A percentile compares a stretch with the other conserved stretches of the same genome.
Conservation (phyloP, 2,888 invertebrate species). For the Ophion costatus region DNA sequence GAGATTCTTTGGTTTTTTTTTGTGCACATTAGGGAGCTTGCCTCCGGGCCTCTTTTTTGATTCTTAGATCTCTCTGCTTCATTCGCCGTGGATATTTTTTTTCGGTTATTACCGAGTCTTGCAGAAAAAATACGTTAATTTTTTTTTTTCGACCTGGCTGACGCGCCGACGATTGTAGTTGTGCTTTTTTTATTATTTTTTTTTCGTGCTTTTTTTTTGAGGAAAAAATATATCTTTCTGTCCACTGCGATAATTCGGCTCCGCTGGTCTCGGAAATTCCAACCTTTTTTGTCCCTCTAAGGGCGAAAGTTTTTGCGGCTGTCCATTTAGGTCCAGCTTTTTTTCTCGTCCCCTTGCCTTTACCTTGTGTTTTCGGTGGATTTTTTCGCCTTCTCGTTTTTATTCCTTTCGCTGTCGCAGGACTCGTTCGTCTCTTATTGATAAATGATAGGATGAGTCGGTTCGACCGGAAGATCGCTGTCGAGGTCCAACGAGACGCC, state of each 20-base stretch:
- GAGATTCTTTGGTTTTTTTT: conserved; percentile 10
- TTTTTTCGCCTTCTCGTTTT: not conserved
- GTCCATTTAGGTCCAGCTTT: not conserved
- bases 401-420: not conserved
- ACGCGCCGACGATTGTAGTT: not conserved
- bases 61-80: not conserved
- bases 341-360: not conserved
- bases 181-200: not conserved
- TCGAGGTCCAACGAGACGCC: conserved; percentile 80
- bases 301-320: not conserved
- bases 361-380: not conserved
- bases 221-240: not conserved
- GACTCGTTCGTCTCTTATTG: conserved; percentile 72
- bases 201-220: conserved; percentile 1
- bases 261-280: not conserved
- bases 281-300: not conserved
- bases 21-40: not conserved
- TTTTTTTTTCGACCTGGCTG: not conserved
- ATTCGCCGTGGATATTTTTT: not conserved
- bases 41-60: not conserved
- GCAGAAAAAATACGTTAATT: not conserved
- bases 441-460: conserved; percentile 81
- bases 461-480: conserved; percentile 81
- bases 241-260: not conserved
- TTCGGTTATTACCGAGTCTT: not conserved